Base-by-base conservation (phyloP, 2,113 vertebrate genomes). In the Regulus satrapa region DNA sequence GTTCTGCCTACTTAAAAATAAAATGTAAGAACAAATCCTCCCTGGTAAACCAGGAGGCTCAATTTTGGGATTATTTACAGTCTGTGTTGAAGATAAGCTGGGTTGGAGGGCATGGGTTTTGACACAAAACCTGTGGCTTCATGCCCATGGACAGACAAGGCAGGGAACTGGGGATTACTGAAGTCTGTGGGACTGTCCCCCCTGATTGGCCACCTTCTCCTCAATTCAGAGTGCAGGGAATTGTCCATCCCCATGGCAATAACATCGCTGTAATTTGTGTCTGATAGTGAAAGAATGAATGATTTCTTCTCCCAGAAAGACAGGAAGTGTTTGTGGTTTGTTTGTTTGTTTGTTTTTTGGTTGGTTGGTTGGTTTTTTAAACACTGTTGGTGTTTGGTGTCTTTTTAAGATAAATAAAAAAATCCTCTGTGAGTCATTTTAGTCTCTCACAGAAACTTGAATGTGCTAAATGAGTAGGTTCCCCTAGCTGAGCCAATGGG, bases 401-500 rank as follows among this genome's bases (percentile, higher is more conserved):
- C 18, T 8, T 68, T 45, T 55, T 12, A n/a, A 67, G 29, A 46
- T n/a, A 74, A 52, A 51, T 64, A 40, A 61, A 81, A 81, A 85
- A 94, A 32, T 63, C 72, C 40, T 89, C 63, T 51, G 45, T 91
- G 80, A 91, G 85, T 96, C 73, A 91, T 71, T 96, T 89, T 79
- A 85, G 78, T 34, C 94, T 97, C 76, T 95, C 91, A 67, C 48
- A 91, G 91, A 73, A 97, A 85, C 89, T 59, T 80, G 91, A 81
- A 78, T 88, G 58, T 81, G 95, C 88, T 91, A 77, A 92, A 84
- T 74, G 90, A 92, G 71, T 55, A 88, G 81, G 94, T 88, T 82
- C 95, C 63, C 71, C 45, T 74, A 21, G 91, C 95, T 91, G 94
- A 96, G 88, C 97, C 97, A 97, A 96, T 97, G 62, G 96, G 94